A percentile compares a stretch with the other conserved stretches of the same genome.
These are phyloP conservation scores for Blennius ocellaris DNA, from an alignment of 2,113 vertebrate genomes.

Conservation along the genomic window DNA sequence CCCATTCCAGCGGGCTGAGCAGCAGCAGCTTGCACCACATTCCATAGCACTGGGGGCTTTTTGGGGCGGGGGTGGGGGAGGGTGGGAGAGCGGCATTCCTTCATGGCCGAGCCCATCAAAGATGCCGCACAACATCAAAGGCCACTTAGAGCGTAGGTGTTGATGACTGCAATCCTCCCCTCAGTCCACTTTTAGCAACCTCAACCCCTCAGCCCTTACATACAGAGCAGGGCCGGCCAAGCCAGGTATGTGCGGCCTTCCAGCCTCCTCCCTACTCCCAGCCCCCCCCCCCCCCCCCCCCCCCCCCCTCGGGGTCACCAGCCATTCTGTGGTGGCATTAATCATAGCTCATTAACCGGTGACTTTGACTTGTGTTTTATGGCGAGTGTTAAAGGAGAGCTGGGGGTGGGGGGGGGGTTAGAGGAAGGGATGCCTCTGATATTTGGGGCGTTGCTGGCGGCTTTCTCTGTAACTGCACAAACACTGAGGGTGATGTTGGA, in stretches of 20 bases:
- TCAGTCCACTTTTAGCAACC: slow-evolving; percentile 80
- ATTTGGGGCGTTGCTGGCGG: slow-evolving; percentile 36
- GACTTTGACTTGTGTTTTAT: slow-evolving; percentile 70
- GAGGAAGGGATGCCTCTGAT: slow-evolving; percentile 26
- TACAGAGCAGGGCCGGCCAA: slow-evolving; percentile 23
- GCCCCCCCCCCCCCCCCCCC: no score
- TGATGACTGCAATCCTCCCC: slow-evolving; percentile 82
- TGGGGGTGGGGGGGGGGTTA: not conserved
- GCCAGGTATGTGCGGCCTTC: slow-evolving; percentile 60
- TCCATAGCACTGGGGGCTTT: slow-evolving; percentile 84
- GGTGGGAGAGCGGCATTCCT: slow-evolving; percentile 75
- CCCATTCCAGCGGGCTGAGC: slow-evolving; percentile 80
- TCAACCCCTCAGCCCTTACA: slow-evolving; percentile 46
- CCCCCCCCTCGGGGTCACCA: not conserved
- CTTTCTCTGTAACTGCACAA: not conserved
- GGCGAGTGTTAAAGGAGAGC: slow-evolving; percentile 19
- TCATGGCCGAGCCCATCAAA: slow-evolving; percentile 77
- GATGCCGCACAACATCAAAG: slow-evolving; percentile 80
- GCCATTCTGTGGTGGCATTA: slow-evolving; percentile 50
- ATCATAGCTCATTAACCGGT: slow-evolving; percentile 73
- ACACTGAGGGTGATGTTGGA: not conserved
- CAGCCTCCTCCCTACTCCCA: slow-evolving; percentile 8
- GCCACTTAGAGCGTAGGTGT: slow-evolving; percentile 77
- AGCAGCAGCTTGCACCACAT: slow-evolving; percentile 80
- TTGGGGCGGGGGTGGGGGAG: slow-evolving; percentile 53